Conservation (phyloP, 2,888 invertebrate species). For the Biston stratarius region DNA sequence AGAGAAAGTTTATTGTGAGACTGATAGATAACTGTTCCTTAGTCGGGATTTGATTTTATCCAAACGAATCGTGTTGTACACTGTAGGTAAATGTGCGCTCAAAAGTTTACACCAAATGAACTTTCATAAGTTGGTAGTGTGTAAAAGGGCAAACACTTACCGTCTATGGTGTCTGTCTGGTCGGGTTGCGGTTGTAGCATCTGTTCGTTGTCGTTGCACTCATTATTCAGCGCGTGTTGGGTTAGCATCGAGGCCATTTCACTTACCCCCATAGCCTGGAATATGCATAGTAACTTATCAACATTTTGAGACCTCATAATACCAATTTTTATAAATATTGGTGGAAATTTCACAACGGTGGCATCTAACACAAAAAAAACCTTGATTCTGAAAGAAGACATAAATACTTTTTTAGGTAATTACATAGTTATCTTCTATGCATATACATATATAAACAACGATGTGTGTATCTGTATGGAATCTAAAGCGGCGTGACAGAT, state of each 20-base stretch:
- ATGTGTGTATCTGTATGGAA: too few species aligned
- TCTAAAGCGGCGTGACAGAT: too few species aligned
- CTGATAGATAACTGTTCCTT: too few species aligned
- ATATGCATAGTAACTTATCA: conserved; percentile 49
- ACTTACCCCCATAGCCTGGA: conserved; percentile 87
- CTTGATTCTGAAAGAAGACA: too few species aligned
- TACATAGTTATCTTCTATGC: too few species aligned
- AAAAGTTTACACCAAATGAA: conserved; percentile 1
- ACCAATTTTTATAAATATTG: too few species aligned
- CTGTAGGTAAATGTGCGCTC: background rate
- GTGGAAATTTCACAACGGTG: too few species aligned
- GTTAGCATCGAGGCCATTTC: conserved; percentile 88
- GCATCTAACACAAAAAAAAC: too few species aligned
- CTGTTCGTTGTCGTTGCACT: conserved; percentile 86
- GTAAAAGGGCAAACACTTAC: conserved; percentile 80
- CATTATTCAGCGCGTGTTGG: conserved; percentile 87
- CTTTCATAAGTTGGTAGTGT: conserved; percentile 15
- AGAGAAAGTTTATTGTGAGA: too few species aligned
- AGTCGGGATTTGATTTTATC: background rate
- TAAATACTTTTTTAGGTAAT: too few species aligned
- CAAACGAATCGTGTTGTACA: background rate
- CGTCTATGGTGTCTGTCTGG: conserved; percentile 91
- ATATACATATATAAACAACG: too few species aligned
- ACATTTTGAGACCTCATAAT: background rate
- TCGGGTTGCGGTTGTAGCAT: conserved; percentile 89